Percentiles rank a stretch among this genome's conserved stretches.
These are phyloP conservation scores for Calyptomena viridis DNA, from an alignment of 2,113 vertebrate genomes.

Conservation along the genomic window DNA sequence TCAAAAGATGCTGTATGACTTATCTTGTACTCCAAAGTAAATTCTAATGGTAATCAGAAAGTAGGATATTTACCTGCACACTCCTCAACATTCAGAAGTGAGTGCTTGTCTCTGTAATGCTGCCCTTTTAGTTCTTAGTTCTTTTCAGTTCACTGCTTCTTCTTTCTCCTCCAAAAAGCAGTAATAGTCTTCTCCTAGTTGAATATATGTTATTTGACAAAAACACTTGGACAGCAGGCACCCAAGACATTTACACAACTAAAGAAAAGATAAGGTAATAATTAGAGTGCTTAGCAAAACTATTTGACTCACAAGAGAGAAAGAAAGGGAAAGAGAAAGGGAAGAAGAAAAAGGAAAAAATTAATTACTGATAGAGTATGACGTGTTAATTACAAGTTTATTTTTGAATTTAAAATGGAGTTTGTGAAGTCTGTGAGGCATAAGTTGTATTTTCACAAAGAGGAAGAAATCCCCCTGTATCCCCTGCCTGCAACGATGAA, in stretches of 20 bases:
- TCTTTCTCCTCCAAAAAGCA: background rate
- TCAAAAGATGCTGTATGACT: background rate
- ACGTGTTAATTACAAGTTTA: background rate
- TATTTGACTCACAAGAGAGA: background rate
- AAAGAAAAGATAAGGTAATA: background rate
- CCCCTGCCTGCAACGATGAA: background rate
- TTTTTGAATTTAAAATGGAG: background rate
- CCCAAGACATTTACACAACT: background rate
- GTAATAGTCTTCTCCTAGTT: background rate
- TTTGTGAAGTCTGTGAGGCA: background rate
- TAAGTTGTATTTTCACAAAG: background rate
- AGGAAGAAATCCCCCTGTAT: background rate
- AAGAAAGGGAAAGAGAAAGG: background rate
- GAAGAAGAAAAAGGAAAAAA: rapidly evolving
- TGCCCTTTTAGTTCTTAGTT: background rate
- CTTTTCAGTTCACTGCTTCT: background rate
- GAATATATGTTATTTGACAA: background rate
- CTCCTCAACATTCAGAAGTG: background rate
- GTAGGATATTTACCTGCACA: background rate
- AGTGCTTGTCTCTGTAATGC: background rate
- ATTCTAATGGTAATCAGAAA: background rate
- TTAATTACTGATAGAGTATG: background rate
- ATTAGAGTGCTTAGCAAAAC: background rate
- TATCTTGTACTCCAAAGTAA: background rate
- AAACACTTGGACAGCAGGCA: background rate